A percentile compares a stretch with the other conserved stretches of the same genome.
phyloP scores from a whole-genome alignment of 2,113 vertebrate genomes.

The Urocynchramus pylzowi region DNA sequence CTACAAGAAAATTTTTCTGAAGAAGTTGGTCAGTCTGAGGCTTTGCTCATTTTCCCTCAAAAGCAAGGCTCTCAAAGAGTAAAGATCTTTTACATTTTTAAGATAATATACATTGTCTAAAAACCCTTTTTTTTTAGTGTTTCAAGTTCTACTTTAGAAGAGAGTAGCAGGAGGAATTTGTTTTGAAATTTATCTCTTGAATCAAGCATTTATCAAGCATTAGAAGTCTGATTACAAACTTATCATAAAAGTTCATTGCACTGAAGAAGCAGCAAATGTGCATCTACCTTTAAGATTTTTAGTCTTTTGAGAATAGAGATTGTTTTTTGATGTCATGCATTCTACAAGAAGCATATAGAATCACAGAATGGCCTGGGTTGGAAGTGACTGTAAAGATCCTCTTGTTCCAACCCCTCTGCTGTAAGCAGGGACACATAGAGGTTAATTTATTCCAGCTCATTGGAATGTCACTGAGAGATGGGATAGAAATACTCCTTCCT shows the following conservation, averaged over 20 bases:
- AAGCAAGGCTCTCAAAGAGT: background rate
- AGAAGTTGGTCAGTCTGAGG: background rate
- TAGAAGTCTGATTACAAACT: background rate
- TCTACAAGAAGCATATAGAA: background rate
- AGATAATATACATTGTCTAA: background rate
- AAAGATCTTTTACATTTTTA: background rate
- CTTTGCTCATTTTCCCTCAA: background rate
- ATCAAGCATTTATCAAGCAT: background rate
- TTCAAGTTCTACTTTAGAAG: background rate
- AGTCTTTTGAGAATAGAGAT: background rate
- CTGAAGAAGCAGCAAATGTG: background rate
- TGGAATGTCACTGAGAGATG: background rate
- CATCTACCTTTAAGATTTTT: background rate
- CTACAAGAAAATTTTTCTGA: background rate
- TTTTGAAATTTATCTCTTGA: background rate
- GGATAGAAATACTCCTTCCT: background rate
- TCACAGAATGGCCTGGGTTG: background rate
- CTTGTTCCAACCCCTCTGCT: background rate
- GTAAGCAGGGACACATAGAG: background rate
- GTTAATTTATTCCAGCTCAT: background rate
- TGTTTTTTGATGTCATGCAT: background rate
- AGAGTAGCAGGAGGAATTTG: background rate
- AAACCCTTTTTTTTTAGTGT: background rate
- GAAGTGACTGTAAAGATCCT: background rate
- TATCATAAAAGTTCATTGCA: background rate